Conservation (phyloP, 1,140 invertebrate species). For the Nasonia giraulti region DNA sequence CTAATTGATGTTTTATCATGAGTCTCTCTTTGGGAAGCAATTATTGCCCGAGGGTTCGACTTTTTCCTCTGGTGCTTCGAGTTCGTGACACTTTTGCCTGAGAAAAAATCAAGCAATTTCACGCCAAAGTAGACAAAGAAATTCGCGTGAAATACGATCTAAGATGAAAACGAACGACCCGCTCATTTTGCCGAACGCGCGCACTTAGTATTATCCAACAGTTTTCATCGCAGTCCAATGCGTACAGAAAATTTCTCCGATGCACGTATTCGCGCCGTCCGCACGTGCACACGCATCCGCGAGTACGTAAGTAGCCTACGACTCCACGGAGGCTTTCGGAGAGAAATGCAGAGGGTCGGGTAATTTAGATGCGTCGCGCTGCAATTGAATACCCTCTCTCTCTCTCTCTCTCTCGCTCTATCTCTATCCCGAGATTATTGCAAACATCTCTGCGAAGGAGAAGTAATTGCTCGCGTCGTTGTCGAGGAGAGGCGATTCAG, state of each 20-base stretch:
- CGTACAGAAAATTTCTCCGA: neutral
- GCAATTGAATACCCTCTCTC: neutral
- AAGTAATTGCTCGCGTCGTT: conserved; percentile 13
- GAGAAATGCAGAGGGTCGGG: neutral
- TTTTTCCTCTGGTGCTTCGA: neutral
- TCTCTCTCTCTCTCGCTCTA: neutral
- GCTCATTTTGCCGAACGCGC: too few relatives aligned
- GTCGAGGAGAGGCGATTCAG: too few relatives aligned
- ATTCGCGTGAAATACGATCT: too few relatives aligned
- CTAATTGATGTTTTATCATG: neutral
- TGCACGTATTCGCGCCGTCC: too few relatives aligned
- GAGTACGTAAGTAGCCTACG: neutral
- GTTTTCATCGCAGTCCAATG: neutral
- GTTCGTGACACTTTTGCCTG: too few relatives aligned
- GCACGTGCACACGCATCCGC: neutral
- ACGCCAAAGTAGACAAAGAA: too few relatives aligned
- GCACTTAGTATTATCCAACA: neutral
- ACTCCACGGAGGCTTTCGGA: too few relatives aligned
- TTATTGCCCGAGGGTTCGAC: neutral
- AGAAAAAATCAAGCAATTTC: too few relatives aligned
- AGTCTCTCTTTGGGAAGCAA: neutral
- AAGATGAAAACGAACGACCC: too few relatives aligned
- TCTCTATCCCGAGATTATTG: neutral
- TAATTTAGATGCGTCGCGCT: conserved; percentile 2
- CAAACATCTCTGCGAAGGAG: neutral